Percentiles rank a stretch among this genome's conserved stretches.
Evolutionary conservation across 2,797 vertebrate species (phyloP).

Genomic region (Heterohyrax brucei): DNA sequence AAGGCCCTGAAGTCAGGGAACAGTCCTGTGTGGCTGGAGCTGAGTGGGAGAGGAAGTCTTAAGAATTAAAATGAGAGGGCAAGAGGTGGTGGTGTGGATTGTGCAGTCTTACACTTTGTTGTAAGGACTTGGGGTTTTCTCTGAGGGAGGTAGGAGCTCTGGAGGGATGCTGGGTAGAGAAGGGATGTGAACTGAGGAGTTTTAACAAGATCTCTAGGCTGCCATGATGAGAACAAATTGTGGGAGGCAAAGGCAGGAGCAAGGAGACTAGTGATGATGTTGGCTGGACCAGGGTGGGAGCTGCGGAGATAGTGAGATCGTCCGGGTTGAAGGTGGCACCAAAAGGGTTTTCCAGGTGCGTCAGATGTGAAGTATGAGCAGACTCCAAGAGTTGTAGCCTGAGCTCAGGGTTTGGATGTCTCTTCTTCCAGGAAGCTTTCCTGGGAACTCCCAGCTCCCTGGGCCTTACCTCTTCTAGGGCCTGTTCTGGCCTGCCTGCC

Average conservation of each 20-base stretch:
- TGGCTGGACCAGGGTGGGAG: background rate
- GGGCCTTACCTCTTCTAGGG: background rate
- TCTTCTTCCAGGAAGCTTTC: constrained; percentile 42
- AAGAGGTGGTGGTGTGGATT: background rate
- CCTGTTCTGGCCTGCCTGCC: background rate
- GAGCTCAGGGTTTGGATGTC: background rate
- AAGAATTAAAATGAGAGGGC: background rate
- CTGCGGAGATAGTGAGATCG: background rate
- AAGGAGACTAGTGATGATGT: background rate
- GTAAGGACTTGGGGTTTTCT: background rate
- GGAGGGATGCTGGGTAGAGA: background rate
- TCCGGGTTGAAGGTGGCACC: background rate
- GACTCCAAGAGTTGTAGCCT: background rate
- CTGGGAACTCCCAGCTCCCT: background rate
- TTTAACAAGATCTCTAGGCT: background rate
- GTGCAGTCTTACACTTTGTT: background rate
- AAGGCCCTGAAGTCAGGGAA: background rate
- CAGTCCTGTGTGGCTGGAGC: too few relatives aligned
- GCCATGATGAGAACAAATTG: background rate
- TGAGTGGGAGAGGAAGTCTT: background rate
- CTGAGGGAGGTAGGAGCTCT: background rate
- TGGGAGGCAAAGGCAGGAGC: background rate
- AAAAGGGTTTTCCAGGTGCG: background rate
- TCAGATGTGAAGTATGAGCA: background rate
- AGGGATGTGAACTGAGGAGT: background rate